A percentile compares a stretch with the other conserved stretches of the same genome.
These are phyloP conservation scores for Patella depressa DNA, from an alignment of 2,888 invertebrate genomes.

Conservation along the genomic window DNA sequence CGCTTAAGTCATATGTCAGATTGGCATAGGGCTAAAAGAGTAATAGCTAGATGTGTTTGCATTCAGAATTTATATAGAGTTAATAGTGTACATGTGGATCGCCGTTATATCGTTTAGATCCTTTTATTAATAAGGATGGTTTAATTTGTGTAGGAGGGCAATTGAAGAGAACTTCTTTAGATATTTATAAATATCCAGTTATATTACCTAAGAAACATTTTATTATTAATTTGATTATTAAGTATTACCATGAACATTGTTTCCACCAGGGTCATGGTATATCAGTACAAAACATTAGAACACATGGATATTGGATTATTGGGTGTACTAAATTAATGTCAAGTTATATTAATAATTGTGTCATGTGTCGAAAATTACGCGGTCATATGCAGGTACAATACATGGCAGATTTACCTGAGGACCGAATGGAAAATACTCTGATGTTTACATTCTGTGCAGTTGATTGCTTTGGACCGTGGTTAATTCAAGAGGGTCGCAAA, in stretches of 20 bases:
- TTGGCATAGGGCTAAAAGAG: too few relatives aligned
- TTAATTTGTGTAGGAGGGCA: conserved; percentile 33
- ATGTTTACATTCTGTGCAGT: conserved; percentile 22
- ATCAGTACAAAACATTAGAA: neutral
- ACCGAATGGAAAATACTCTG: conserved; percentile 21
- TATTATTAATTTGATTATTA: conserved; percentile 17
- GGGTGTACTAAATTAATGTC: neutral
- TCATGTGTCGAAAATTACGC: neutral
- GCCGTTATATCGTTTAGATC: conserved; percentile 4
- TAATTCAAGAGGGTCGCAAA: conserved; percentile 17
- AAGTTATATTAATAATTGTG: neutral
- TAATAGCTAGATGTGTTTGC: too few relatives aligned
- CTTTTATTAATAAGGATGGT: conserved; percentile 22
- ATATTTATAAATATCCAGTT: conserved; percentile 28
- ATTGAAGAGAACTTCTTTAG: conserved; percentile 20
- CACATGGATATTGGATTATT: neutral
- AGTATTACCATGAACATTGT: neutral
- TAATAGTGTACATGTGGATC: neutral
- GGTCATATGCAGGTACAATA: neutral
- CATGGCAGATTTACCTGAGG: conserved; percentile 28
- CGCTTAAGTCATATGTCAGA: too few relatives aligned
- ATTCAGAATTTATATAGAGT: too few relatives aligned
- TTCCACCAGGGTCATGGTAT: neutral
- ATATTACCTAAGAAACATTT: conserved; percentile 25
- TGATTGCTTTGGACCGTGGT: conserved; percentile 28